Base-by-base conservation (phyloP, 2,113 vertebrate genomes). In the Beaufortia kweichowensis region DNA sequence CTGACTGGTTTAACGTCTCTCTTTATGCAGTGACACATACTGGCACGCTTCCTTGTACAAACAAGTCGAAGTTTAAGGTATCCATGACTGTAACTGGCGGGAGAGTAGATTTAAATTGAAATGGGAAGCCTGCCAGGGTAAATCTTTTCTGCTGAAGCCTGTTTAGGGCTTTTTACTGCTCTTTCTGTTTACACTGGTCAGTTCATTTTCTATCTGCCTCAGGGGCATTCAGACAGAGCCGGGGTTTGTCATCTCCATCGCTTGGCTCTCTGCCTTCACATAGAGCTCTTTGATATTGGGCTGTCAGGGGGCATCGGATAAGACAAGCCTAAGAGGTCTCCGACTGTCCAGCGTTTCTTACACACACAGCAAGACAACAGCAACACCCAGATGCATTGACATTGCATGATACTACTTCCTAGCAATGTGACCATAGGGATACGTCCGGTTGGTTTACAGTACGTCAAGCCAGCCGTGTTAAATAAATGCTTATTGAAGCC, bases 181-280 rank as follows among this genome's bases (percentile, higher is more conserved):
- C 48, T 8, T 53, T 14, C 48, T 55, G 29, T 69, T 26, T 72
- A 59, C 55, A 59, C 53, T 59, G 69, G 53, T 72, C 69, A 72
- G 69, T 72, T 72, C 31, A 56, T 72, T 35, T 69, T 29, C 66
- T 69, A 12, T 69, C 28, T 26, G 69, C 69, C 55, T 26, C 53
- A 69, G 69, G 69, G 69, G 28, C 23, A 39, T 53, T 59, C 53
- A 41, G 68, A 26, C 23, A 26, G 68, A 71, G 68, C 41, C 68
- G 41, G 66, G 46, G 66, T 50, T 69, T 29, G 48, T 69, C 67
- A 56, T 70, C 48, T 70, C 53, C 67, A 55, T 23, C n/a, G 67
- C 48, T 69, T 70, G 69, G 69, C 69, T 17, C 69, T 59, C 31
- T 72, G 69, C 69, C 69, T 72, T 59, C 55, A 28, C 69, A 59